These are phyloP conservation scores for Anarrhichthys ocellatus DNA, from an alignment of 2,113 vertebrate genomes.

Conservation along the genomic window DNA sequence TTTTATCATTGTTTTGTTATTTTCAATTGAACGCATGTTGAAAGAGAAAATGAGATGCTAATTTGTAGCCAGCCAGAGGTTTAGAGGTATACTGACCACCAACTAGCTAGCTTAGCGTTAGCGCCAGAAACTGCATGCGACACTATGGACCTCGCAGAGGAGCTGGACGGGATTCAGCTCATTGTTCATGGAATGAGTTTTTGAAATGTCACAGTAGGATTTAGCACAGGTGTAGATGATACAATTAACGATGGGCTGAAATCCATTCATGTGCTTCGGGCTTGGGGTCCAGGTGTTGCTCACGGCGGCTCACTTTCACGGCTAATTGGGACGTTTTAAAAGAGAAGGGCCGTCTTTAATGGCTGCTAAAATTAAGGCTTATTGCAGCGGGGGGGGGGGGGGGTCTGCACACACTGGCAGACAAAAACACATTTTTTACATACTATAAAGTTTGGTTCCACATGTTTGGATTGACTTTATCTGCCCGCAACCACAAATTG, in stretches of 20 bases:
- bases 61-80: not conserved
- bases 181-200: not conserved
- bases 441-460: not conserved
- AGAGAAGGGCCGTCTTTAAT: not conserved
- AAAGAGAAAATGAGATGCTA: not conserved
- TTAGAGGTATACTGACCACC: not conserved
- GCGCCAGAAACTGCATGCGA: not conserved
- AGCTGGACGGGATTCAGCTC: not conserved
- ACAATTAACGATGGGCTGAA: not conserved
- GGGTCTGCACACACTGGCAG: not conserved
- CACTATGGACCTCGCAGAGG: not conserved
- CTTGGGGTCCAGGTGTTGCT: not conserved
- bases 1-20: not conserved
- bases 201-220: not conserved
- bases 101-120: not conserved
- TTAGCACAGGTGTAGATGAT: conserved; percentile 3
- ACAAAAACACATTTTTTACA: not conserved
- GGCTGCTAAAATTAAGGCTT: not conserved
- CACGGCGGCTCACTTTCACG: not conserved
- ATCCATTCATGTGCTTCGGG: not conserved
- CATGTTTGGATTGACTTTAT: not conserved
- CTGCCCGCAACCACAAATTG: not conserved
- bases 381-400: too few relatives aligned
- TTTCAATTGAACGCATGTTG: not conserved
- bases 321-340: not conserved